Conservation (phyloP, 2,797 vertebrate genomes). For the Semotilus atromaculatus region DNA sequence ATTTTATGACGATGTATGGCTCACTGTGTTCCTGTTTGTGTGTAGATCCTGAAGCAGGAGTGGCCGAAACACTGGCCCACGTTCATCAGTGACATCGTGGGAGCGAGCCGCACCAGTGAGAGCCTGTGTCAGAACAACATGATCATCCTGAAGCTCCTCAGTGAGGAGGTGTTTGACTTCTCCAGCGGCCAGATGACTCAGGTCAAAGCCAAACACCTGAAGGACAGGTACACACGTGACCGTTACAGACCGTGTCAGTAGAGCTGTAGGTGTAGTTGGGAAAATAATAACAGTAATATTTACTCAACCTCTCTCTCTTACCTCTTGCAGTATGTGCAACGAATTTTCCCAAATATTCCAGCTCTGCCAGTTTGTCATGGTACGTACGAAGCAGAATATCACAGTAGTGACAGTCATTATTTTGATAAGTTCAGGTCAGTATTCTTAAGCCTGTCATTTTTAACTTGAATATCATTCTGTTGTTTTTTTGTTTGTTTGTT, state of each 20-base stretch:
- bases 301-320: not conserved
- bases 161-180: conserved; percentile 99
- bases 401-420: not conserved
- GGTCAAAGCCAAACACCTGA: conserved; percentile 98
- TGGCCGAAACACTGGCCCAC: conserved; percentile 99
- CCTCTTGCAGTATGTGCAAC: conserved; percentile 86
- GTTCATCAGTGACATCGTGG: conserved; percentile 98
- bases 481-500: no score
- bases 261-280: not conserved
- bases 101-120: conserved; percentile 96
- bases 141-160: conserved; percentile 98
- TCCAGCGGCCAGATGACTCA: conserved; percentile 99
- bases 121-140: conserved; percentile 99
- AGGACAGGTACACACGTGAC: conserved; percentile 87
- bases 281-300: not conserved
- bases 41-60: conserved; percentile 95
- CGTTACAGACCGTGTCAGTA: not conserved
- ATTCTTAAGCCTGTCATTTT: not conserved
- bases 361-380: conserved; percentile 92
- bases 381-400: conserved; percentile 67
- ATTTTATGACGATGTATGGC: not conserved
- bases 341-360: conserved; percentile 94
- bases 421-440: not conserved
- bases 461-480: not conserved
- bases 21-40: not conserved